Base-by-base conservation (phyloP, 1,140 invertebrate species). In the Diorhabda carinulata region DNA sequence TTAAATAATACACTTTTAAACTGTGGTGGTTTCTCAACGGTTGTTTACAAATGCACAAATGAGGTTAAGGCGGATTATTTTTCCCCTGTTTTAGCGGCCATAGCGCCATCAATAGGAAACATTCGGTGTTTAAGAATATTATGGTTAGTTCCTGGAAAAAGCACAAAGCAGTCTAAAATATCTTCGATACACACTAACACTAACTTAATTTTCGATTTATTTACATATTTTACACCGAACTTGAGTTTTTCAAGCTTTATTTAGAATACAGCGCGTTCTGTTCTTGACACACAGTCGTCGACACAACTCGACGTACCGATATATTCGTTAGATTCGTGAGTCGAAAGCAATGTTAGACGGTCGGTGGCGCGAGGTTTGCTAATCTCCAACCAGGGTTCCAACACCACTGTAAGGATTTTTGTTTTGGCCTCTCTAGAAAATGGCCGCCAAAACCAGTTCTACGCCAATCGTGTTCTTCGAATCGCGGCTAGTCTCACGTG, bases 61-160 rank as follows among this genome's bases (percentile, higher is more conserved):
- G 77, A 78, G 76, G 77, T 78, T 77, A 78, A 78, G 76, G 76
- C 73, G 75, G 72, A 74, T 78, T 75, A 73, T 68, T 74, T 73
- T 73, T 76, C 75, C 74, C 70, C 74, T 76, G 77, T 73, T 75
- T 77, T 77, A 77, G 75, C 77, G 73, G 78, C 78, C 77, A 80
- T 80, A 78, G 75, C 75, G 77, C 74, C 73, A 74, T 78, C 76
- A 70, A 70, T 73, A 69, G 69, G 77, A 72, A 79, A 76, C 78
- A 78, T 76, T 76, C 73, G 71, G 72, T 70, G 74, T 77, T 73
- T 70, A 69, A 73, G 69, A 56, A 61, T 74, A 74, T 63, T 72
- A 64, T 69, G 68, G 73, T 67, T 72, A 70, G 66, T 74, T 72
- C 67, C 64, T 66, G 67, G 5, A 64, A 66, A 68, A 63, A 10